Percentiles rank a stretch among this genome's conserved stretches.
Conservation (phyloP, 2,888 invertebrate species). For the Plebejus argus region DNA sequence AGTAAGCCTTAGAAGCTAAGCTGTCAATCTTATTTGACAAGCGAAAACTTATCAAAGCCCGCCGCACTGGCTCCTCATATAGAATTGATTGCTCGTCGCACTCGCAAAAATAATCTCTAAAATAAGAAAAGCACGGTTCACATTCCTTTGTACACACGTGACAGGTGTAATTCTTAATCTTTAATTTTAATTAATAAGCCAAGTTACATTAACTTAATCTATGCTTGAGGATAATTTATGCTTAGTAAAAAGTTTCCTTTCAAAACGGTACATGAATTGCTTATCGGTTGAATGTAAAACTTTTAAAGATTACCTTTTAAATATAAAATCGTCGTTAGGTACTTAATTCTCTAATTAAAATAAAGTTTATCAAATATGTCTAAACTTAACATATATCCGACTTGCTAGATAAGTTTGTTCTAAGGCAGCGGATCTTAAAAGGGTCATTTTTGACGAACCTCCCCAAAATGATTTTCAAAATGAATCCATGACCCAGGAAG, state of each 20-base stretch:
- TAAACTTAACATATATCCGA: too few relatives aligned
- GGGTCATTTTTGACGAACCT: too few relatives aligned
- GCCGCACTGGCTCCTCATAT: background rate
- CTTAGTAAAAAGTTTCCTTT: background rate
- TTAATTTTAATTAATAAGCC: slow-evolving; percentile 25
- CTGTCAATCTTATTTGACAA: background rate
- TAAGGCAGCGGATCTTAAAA: too few relatives aligned
- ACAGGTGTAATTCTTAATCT: slow-evolving; percentile 34
- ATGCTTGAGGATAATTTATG: background rate
- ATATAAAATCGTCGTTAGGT: background rate
- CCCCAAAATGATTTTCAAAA: too few relatives aligned
- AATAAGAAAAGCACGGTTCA: background rate
- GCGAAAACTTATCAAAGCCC: background rate
- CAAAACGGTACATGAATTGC: background rate
- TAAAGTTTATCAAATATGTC: too few relatives aligned
- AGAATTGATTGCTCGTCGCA: background rate
- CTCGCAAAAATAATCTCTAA: background rate
- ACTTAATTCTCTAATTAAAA: too few relatives aligned
- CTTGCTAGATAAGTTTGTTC: background rate
- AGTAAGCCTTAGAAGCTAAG: background rate
- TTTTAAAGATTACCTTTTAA: background rate
- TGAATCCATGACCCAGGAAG: too few relatives aligned
- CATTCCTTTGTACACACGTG: slow-evolving; percentile 36
- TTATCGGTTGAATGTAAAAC: background rate
- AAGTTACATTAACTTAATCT: slow-evolving; percentile 16